Percentiles rank a stretch among this genome's conserved stretches.
Evolutionary conservation across 2,888 invertebrate species (phyloP).

Genomic region (Drosophila antonietae): DNA sequence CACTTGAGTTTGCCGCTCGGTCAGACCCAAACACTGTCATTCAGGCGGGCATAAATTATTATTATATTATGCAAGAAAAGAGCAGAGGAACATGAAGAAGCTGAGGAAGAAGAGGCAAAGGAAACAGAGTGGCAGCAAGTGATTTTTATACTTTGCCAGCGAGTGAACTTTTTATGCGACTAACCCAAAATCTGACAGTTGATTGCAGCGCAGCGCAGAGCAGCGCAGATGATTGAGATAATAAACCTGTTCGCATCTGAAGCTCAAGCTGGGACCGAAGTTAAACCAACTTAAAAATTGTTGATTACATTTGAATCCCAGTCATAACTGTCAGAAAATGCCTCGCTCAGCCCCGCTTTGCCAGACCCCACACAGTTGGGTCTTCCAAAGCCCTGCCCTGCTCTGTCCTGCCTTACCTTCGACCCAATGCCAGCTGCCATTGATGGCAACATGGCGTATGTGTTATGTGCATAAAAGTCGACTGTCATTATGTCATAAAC

Average conservation of each 20-base stretch:
- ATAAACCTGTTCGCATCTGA: conserved; percentile 47
- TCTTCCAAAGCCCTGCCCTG: too few relatives aligned
- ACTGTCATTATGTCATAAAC: conserved; percentile 78
- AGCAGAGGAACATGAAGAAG: neutral
- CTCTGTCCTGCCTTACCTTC: neutral
- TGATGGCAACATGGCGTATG: conserved; percentile 51
- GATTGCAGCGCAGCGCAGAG: conserved; percentile 37
- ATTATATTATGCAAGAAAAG: conserved; percentile 57
- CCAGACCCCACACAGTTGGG: conserved; percentile 3
- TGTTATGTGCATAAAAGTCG: conserved; percentile 50
- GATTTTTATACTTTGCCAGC: conserved; percentile 41
- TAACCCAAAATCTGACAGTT: conserved; percentile 63
- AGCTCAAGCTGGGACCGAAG: conserved; percentile 33
- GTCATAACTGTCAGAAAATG: conserved; percentile 76
- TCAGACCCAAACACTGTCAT: conserved; percentile 10
- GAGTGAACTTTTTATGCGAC: conserved; percentile 56
- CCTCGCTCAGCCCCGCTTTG: conserved; percentile 38
- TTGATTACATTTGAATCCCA: conserved; percentile 79
- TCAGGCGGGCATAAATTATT: conserved; percentile 61
- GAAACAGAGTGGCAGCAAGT: conserved; percentile 32
- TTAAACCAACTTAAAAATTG: conserved; percentile 54
- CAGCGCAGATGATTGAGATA: conserved; percentile 39
- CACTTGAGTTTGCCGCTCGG: conserved; percentile 42
- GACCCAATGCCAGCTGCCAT: conserved; percentile 21
- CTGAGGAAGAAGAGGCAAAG: conserved; percentile 1